phyloP scores from a whole-genome alignment of 2,888 invertebrate genomes.

The Lithophane leautieri region DNA sequence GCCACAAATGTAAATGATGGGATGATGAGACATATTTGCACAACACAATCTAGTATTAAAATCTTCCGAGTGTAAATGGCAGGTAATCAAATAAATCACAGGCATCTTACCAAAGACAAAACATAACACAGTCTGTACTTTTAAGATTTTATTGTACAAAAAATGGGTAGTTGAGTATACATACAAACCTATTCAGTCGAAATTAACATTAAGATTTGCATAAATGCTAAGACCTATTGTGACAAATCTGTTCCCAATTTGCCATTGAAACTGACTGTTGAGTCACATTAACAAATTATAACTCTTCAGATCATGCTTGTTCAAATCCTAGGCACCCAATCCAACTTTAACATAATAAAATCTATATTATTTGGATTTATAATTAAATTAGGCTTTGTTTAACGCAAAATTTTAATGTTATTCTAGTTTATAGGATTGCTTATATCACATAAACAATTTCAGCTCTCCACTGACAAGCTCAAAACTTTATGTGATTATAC shows the following conservation, averaged over 20 bases:
- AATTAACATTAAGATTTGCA: conserved; percentile 81
- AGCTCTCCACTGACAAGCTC: conserved; percentile 75
- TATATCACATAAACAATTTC: conserved; percentile 80
- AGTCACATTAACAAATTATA: conserved; percentile 36
- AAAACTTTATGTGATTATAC: conserved; percentile 76
- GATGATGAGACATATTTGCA: neutral
- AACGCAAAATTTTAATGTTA: conserved; percentile 74
- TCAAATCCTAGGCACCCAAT: conserved; percentile 62
- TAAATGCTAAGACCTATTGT: conserved; percentile 80
- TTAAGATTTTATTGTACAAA: conserved; percentile 87
- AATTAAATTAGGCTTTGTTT: conserved; percentile 78
- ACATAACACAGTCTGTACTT: conserved; percentile 71
- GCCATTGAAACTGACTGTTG: conserved; percentile 40
- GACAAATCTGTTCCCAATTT: conserved; percentile 69
- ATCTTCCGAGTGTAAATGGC: neutral
- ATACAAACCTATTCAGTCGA: conserved; percentile 87
- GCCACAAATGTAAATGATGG: neutral
- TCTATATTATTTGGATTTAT: conserved; percentile 68
- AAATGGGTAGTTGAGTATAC: conserved; percentile 79
- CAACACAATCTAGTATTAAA: conserved; percentile 19
- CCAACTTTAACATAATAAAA: conserved; percentile 72
- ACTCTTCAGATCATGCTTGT: conserved; percentile 76
- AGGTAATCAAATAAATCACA: conserved; percentile 3
- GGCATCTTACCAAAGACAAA: conserved; percentile 40
- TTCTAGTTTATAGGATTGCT: conserved; percentile 77